Percentiles rank a stretch among this genome's conserved stretches.
These are phyloP conservation scores for Nomada hirtipes DNA, from an alignment of 2,888 invertebrate species.

Conservation along the genomic window DNA sequence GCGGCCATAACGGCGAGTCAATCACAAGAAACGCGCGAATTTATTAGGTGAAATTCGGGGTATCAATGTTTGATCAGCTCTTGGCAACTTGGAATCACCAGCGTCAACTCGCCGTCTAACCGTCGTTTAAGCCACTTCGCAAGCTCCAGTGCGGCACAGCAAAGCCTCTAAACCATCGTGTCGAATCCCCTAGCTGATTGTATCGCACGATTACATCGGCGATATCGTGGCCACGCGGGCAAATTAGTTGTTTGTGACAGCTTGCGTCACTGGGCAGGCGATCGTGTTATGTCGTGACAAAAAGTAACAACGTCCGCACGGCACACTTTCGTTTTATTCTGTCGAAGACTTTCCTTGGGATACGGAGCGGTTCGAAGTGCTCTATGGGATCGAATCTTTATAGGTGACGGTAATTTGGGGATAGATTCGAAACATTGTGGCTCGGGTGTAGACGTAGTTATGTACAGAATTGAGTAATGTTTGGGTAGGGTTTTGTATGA, in stretches of 20 bases:
- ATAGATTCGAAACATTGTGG: too few relatives aligned
- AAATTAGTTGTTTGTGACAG: slow-evolving; percentile 18
- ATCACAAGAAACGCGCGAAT: slow-evolving; percentile 75
- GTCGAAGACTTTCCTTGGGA: not conserved
- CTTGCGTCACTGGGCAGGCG: not conserved
- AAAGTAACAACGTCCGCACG: not conserved
- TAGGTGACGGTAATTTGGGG: too few relatives aligned
- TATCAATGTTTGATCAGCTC: slow-evolving; percentile 79
- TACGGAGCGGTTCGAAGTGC: not conserved
- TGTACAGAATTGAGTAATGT: too few relatives aligned
- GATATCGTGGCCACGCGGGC: slow-evolving; percentile 18
- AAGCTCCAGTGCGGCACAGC: slow-evolving; percentile 40
- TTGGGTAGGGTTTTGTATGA: too few relatives aligned
- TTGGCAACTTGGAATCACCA: slow-evolving; percentile 62
- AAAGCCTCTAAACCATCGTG: slow-evolving; percentile 51
- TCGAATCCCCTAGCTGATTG: slow-evolving; percentile 46
- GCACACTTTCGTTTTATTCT: not conserved
- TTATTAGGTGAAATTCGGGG: slow-evolving; percentile 72
- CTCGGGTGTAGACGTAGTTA: too few relatives aligned
- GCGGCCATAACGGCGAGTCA: slow-evolving; percentile 64
- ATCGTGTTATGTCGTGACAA: slow-evolving; percentile 1
- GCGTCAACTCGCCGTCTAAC: slow-evolving; percentile 51
- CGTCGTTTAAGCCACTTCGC: slow-evolving; percentile 62
- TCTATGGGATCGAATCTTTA: too few relatives aligned
- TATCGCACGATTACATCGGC: slow-evolving; percentile 44